Base-by-base conservation (phyloP, 2,888 invertebrate genomes). In the Morpho deidamia region DNA sequence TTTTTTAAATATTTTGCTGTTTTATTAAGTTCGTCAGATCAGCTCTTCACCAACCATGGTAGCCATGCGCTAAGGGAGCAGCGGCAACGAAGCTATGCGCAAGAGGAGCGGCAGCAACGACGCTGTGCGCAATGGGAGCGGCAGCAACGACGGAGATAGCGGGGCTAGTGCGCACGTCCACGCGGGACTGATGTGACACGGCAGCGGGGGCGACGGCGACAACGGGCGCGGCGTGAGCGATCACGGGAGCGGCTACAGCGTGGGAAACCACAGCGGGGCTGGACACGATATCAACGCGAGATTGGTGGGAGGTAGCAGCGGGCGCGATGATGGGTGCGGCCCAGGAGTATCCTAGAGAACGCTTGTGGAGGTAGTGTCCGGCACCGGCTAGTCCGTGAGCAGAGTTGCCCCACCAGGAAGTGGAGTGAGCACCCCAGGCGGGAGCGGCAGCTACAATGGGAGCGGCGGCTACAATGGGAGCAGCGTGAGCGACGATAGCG, bases 21-120 rank as follows among this genome's bases (percentile, higher is more conserved):
- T 14, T 68, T 74, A 72, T 72, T 69, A 65, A 68, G 67, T 77
- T 81, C 75, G 77, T 82, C 78, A 83, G 76, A 65, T 72, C 75
- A 72, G 64, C 70, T 81, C 55, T 76, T 85, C 64, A 88, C 87
- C 86, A 87, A 62, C 68, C 83, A 64, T 84, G 80, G 60, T 65
- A 59, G 53, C 58, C 62, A 58, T 70, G 63, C 12, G 56, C 71
- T 41, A 70, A 62, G 47, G 78, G 76, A 69, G 57, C 83, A 73
- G 59, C 81, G 23, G 23, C 23, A 23, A 23, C 23, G 23, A 23
- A 5, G 23, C 23, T 23, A 66, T 78, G 79, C 7, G 77, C 76
- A 12, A 80, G 47, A 51, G 64, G 64, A 55, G 72, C 74, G 51
- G 67, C 74, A 52, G 67, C 69, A 62, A 78, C 76, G 32, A 72